Conservation (phyloP, 1,140 invertebrate species). For the Drosophila lacertosa region DNA sequence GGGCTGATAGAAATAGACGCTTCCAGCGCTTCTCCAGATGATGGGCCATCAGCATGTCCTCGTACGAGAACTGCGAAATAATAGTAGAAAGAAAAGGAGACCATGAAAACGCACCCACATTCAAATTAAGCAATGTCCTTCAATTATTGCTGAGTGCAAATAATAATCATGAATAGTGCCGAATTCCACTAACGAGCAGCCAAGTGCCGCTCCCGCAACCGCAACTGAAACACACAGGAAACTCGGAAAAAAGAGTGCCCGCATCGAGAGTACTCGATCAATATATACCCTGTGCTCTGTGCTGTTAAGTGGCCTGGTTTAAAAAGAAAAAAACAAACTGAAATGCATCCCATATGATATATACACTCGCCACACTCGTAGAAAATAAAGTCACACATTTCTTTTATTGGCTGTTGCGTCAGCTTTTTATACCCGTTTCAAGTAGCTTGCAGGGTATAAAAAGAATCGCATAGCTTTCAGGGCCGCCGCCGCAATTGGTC, state of each 20-base stretch:
- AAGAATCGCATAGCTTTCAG: constrained; percentile 59
- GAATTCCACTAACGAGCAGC: constrained; percentile 65
- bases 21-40: constrained; percentile 88
- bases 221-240: constrained; percentile 27
- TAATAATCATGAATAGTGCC: constrained; percentile 80
- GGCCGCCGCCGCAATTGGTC: constrained; percentile 50
- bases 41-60: constrained; percentile 85
- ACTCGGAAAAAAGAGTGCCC: constrained; percentile 6
- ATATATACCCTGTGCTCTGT: neutral
- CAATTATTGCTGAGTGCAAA: constrained; percentile 80
- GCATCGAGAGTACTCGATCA: neutral
- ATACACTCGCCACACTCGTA: neutral
- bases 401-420: neutral
- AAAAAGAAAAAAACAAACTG: too few relatives aligned
- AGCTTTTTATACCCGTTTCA: too few relatives aligned
- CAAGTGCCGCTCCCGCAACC: constrained; percentile 32
- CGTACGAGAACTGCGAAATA: constrained; percentile 74
- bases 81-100: constrained; percentile 12
- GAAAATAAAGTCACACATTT: neutral
- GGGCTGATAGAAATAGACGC: constrained; percentile 87
- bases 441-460: constrained; percentile 4
- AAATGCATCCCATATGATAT: too few relatives aligned
- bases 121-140: constrained; percentile 70
- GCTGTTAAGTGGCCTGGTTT: too few relatives aligned
- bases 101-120: constrained; percentile 40